These are phyloP conservation scores for Laticauda colubrina DNA, from an alignment of 2,113 vertebrate species.

Conservation along the genomic window DNA sequence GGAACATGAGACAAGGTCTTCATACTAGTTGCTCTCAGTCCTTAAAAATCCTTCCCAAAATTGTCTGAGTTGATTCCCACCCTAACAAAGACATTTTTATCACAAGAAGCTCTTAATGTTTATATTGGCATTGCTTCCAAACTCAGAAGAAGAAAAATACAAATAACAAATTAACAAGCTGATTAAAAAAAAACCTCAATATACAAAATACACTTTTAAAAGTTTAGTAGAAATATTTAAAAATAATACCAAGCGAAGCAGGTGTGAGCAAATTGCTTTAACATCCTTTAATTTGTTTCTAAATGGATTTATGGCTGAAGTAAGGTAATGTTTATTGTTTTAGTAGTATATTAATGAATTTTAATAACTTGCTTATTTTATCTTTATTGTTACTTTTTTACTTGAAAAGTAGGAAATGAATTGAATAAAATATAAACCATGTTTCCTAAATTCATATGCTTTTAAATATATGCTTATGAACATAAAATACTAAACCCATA, in stretches of 20 bases:
- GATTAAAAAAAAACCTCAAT: background rate
- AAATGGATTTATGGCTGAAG: background rate
- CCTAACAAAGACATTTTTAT: background rate
- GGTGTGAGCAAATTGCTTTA: background rate
- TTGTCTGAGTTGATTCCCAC: background rate
- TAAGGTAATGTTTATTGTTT: background rate
- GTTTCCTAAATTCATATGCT: conserved; percentile 40
- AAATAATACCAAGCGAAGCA: background rate
- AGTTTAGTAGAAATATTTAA: background rate
- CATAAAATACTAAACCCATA: conserved; percentile 53
- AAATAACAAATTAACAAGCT: background rate
- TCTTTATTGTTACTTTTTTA: background rate
- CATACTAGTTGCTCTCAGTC: background rate
- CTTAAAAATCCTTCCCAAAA: background rate
- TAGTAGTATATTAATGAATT: background rate
- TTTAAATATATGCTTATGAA: conserved; percentile 12
- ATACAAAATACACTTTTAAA: background rate
- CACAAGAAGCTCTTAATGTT: background rate
- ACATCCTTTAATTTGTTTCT: background rate
- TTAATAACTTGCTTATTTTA: background rate
- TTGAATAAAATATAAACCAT: conserved; percentile 35
- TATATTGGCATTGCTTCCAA: background rate
- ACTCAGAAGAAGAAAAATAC: background rate
- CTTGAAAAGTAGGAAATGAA: background rate
- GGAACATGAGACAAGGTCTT: background rate